Base-by-base conservation (phyloP, 2,888 invertebrate genomes). In the Microctonus aethiopoides region DNA sequence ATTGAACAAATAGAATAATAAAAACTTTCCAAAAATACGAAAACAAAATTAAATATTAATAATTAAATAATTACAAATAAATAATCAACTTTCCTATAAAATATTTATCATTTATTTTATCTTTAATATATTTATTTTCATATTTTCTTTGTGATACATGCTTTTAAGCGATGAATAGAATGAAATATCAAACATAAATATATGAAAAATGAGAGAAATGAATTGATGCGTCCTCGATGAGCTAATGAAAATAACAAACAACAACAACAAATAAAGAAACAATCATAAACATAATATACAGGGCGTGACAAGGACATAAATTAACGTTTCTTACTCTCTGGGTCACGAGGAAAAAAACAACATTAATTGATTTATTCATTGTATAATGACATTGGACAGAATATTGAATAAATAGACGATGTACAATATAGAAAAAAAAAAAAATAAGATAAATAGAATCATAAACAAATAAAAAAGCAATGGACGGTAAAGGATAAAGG, bases 261-360 rank as follows among this genome's bases (percentile, higher is more conserved):
- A 51, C 63, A 20, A 11, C 26, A 62, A 62, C 24, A 20, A 52
- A 52, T 36, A 29, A 36, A n/a, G 22, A 51, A 52, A 7, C 16
- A 26, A 9, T 52, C 16, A 52, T 20, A 52, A 52, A n/a, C n/a
- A n/a, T n/a, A n/a, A n/a, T n/a, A n/a, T n/a, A n/a, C n/a, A n/a
- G 52, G 63, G 63, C 36, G 52, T 52, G 63, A 36, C 63, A 63
- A 63, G 63, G 52, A 63, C 36, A 32, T 20, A n/a, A 22, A 22
- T 52, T 13, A 22, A 65, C 22, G 46, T 46, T 46, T 29, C 4
- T 29, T 5, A 7, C 22, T 39, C 16, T 52, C 39, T 54, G 46
- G 36, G 13, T 20, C 24, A 67, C 16, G 46, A 59, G 2, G 20
- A 11, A 39, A 16, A 32, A 22, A 13, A 22, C 22, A 7, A 10